Evolutionary conservation across 53 echinoderm and acorn worm species (phyloP).

Genomic region (Luidia sarsii): DNA sequence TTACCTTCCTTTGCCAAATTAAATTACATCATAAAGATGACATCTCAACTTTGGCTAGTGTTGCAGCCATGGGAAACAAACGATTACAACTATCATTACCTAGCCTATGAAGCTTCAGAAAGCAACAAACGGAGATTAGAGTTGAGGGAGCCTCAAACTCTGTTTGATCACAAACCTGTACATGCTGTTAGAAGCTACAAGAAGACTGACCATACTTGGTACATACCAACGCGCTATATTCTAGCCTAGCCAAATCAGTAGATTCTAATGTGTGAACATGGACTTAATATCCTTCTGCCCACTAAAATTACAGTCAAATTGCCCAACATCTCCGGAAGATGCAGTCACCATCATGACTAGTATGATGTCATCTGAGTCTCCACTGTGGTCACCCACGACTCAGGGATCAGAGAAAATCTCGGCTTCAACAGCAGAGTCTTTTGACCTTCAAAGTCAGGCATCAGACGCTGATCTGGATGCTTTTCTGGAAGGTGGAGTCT

Average conservation of each 20-base stretch:
- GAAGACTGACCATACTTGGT: background rate
- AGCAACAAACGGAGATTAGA: background rate
- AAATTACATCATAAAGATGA: background rate
- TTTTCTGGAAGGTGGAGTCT: too few relatives aligned
- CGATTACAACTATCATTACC: constrained; percentile 19
- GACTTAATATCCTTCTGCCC: too few relatives aligned
- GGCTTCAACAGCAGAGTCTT: too few relatives aligned
- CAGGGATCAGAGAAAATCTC: too few relatives aligned
- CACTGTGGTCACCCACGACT: too few relatives aligned
- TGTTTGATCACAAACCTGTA: constrained; percentile 29
- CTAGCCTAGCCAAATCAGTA: constrained; percentile 4
- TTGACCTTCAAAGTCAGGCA: too few relatives aligned
- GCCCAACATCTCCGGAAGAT: too few relatives aligned
- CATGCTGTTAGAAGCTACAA: constrained; percentile 43
- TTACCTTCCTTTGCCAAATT: background rate
- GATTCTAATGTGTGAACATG: too few relatives aligned
- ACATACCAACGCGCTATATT: constrained; percentile 28
- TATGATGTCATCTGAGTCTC: too few relatives aligned
- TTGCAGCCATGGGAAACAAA: constrained; percentile 33
- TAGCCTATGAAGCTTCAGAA: constrained; percentile 30
- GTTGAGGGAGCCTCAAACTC: background rate
- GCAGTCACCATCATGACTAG: too few relatives aligned
- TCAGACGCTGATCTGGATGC: too few relatives aligned
- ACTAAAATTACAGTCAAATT: too few relatives aligned
- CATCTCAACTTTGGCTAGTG: background rate